phyloP scores from a whole-genome alignment of 2,888 invertebrate genomes.

The Troides helena region DNA sequence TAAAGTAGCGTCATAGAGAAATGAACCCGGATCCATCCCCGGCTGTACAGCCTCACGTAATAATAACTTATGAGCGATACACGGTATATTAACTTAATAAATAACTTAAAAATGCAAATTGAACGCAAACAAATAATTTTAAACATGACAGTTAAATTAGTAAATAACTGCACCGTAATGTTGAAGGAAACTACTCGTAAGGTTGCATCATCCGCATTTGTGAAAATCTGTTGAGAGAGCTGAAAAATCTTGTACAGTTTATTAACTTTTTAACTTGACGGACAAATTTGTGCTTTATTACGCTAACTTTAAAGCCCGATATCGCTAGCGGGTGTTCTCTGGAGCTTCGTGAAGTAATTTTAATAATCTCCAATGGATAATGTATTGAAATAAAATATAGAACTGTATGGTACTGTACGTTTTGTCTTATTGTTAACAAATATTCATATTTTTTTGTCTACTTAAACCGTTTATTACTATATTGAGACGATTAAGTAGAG shows the following conservation, averaged over 20 bases:
- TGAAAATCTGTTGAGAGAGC: neutral
- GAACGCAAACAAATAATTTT: no score
- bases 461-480: neutral
- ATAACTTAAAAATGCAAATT: no score
- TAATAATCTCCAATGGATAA: neutral
- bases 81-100: no score
- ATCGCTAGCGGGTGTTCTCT: neutral
- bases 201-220: slow-evolving; percentile 1
- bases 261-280: neutral
- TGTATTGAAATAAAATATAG: neutral
- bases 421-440: neutral
- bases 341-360: neutral
- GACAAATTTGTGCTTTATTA: neutral
- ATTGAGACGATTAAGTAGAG: no score
- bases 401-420: neutral
- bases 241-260: slow-evolving; percentile 3
- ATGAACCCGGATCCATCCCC: no score
- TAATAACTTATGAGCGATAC: no score
- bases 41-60: no score
- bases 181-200: slow-evolving; percentile 1
- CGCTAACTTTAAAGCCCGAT: neutral
- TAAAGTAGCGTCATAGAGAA: no score
- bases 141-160: neutral
- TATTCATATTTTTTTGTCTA: neutral
- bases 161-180: neutral